Evolutionary conservation across 2,888 invertebrate genomes (phyloP).

Genomic region (Clitarchus hookeri): DNA sequence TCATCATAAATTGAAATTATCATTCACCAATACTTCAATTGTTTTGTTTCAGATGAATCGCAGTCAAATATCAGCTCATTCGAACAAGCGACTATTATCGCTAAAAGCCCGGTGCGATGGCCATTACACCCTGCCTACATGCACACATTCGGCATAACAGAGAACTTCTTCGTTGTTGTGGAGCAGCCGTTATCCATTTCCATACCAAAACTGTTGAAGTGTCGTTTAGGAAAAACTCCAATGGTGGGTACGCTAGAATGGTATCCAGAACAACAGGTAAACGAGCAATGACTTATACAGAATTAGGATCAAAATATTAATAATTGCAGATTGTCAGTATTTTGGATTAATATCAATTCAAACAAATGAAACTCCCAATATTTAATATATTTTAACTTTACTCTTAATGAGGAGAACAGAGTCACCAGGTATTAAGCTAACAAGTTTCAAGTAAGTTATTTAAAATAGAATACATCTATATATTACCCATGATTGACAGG

Average conservation of each 20-base stretch:
- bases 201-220: slow-evolving; percentile 62
- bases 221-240: slow-evolving; percentile 68
- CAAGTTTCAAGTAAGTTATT: too few species aligned
- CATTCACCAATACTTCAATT: too few species aligned
- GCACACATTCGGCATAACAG: slow-evolving; percentile 91
- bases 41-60: neutral
- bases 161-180: slow-evolving; percentile 83
- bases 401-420: too few species aligned
- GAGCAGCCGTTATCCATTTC: slow-evolving; percentile 86
- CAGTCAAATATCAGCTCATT: slow-evolving; percentile 32
- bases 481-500: too few species aligned
- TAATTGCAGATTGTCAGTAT: too few species aligned
- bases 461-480: too few species aligned
- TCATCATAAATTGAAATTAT: too few species aligned
- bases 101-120: slow-evolving; percentile 75
- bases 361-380: too few species aligned
- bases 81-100: slow-evolving; percentile 65
- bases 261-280: slow-evolving; percentile 62
- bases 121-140: slow-evolving; percentile 83
- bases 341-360: too few species aligned
- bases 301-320: too few species aligned
- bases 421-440: too few species aligned
- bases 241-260: slow-evolving; percentile 72
- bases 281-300: neutral
- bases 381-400: too few species aligned